Conservation (phyloP, 2,113 vertebrate genomes). For the Picathartes gymnocephalus region DNA sequence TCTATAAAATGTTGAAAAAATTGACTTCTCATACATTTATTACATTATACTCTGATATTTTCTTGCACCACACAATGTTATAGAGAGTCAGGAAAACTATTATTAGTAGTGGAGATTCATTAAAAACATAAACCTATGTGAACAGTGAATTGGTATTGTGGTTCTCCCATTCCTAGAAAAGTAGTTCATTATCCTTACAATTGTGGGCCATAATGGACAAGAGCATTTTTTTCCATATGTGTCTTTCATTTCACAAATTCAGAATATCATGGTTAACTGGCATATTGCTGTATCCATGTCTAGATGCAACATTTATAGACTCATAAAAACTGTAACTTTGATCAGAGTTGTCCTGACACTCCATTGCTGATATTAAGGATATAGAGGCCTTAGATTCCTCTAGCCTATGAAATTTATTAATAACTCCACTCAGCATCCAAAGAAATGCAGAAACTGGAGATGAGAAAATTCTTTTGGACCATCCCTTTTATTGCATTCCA, state of each 20-base stretch:
- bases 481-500: background rate
- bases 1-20: background rate
- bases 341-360: background rate
- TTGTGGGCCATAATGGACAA: background rate
- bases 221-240: background rate
- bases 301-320: background rate
- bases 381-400: background rate
- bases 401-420: background rate
- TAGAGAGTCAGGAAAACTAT: background rate
- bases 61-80: background rate
- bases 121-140: background rate
- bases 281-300: background rate
- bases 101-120: background rate
- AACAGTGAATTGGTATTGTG: background rate
- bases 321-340: background rate
- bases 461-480: background rate
- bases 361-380: background rate
- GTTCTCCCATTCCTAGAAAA: background rate
- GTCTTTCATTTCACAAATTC: background rate
- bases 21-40: background rate
- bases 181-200: background rate
- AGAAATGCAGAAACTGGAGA: background rate
- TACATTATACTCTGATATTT: background rate
- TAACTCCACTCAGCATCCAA: background rate
- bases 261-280: background rate